Percentiles rank a stretch among this genome's conserved stretches.
phyloP scores from a whole-genome alignment of 2,888 invertebrate species.

The Trachelus stipa region DNA sequence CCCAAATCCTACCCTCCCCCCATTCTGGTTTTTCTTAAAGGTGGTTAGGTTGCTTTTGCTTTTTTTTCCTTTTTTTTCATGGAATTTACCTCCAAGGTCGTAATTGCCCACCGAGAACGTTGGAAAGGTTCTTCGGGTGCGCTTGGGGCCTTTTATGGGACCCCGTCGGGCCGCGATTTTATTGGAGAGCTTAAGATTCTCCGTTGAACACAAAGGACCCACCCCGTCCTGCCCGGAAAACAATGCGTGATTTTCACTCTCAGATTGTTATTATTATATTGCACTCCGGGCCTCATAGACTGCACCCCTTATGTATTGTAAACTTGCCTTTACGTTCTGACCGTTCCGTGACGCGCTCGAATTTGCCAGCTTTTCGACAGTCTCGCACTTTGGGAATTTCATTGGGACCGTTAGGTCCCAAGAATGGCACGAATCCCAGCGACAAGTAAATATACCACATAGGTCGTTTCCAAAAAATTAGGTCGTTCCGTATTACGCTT shows the following conservation, averaged over 20 bases:
- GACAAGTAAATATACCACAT: neutral
- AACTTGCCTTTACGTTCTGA: neutral
- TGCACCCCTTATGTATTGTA: neutral
- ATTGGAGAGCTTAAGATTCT: constrained; percentile 42
- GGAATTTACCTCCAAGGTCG: neutral
- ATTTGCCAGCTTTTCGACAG: neutral
- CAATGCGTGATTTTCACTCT: neutral
- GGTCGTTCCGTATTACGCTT: neutral
- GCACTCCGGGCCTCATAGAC: neutral
- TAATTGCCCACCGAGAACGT: neutral
- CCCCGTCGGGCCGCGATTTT: constrained; percentile 33
- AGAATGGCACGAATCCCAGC: neutral
- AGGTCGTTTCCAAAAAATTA: neutral
- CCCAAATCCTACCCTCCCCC: no score
- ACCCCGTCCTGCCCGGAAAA: constrained; percentile 3
- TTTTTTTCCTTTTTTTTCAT: neutral
- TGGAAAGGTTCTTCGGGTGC: neutral
- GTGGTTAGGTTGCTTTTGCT: neutral
- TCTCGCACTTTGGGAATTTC: neutral
- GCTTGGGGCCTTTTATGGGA: neutral
- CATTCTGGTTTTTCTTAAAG: neutral
- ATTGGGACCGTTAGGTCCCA: neutral
- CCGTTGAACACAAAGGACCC: constrained; percentile 24
- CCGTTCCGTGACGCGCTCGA: neutral
- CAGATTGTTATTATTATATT: neutral